phyloP scores from a whole-genome alignment of 2,113 vertebrate genomes.

The Sakesphorus luctuosus region DNA sequence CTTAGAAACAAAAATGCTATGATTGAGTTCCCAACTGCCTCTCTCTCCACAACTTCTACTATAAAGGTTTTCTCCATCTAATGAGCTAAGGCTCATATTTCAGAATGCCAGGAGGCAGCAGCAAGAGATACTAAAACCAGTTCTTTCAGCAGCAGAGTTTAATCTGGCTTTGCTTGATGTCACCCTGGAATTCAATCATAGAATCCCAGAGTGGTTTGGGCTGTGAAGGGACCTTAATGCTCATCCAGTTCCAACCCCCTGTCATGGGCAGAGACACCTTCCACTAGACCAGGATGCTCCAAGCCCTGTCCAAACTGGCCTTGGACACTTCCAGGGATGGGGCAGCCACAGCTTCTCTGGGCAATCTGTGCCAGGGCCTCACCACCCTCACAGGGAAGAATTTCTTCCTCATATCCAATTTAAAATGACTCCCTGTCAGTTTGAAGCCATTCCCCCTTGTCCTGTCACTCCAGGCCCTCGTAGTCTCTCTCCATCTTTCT shows the following conservation, averaged over 20 bases:
- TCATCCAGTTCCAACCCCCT: neutral
- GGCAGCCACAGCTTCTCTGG: neutral
- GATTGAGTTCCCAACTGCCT: neutral
- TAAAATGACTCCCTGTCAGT: no score
- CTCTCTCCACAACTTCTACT: neutral
- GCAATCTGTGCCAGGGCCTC: neutral
- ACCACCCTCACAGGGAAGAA: neutral
- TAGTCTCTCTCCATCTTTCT: no score
- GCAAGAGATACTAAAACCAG: neutral
- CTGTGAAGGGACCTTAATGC: neutral
- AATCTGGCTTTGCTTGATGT: neutral
- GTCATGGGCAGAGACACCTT: neutral
- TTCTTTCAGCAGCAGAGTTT: neutral
- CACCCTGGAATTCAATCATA: neutral
- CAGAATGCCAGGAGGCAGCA: neutral
- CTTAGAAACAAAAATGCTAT: neutral
- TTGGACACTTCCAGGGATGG: neutral
- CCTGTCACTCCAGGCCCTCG: neutral
- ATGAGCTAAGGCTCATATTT: neutral
- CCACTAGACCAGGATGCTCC: neutral
- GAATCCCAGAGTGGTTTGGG: neutral
- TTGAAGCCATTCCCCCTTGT: neutral
- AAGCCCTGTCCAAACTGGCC: accelerated
- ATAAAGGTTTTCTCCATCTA: neutral
- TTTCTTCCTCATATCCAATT: neutral